Evolutionary conservation across 2,113 vertebrate species (phyloP).

Genomic region (Trinectes maculatus): DNA sequence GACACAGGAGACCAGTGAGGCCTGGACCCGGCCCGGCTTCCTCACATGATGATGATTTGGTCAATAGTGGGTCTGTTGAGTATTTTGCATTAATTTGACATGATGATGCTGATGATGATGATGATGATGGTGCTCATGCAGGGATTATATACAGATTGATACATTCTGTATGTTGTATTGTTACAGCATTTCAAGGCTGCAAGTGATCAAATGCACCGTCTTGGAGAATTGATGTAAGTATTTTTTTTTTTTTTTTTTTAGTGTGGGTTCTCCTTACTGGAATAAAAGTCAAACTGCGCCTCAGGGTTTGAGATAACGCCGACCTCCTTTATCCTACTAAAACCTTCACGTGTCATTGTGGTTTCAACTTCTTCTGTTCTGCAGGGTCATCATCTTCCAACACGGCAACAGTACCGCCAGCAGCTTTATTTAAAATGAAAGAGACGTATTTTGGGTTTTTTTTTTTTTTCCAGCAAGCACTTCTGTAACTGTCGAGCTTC

Average conservation of each 20-base stretch:
- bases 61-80: background rate
- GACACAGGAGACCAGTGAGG: background rate
- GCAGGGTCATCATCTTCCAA: constrained; percentile 27
- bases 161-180: too few relatives aligned
- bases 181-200: too few relatives aligned
- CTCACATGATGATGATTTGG: background rate
- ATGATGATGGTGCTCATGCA: too few relatives aligned
- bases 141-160: too few relatives aligned
- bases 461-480: background rate
- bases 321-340: constrained; percentile 23
- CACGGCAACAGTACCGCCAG: background rate
- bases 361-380: constrained; percentile 19
- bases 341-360: constrained; percentile 1
- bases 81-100: too few relatives aligned
- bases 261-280: background rate
- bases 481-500: background rate
- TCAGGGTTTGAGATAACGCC: constrained; percentile 2
- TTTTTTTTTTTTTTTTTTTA: background rate
- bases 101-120: too few relatives aligned
- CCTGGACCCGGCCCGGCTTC: constrained; percentile 7
- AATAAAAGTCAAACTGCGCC: constrained; percentile 39
- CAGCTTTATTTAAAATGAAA: constrained; percentile 28
- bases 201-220: constrained; percentile 14
- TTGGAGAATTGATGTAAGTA: background rate
- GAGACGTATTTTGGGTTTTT: background rate